Evolutionary conservation across 2,888 invertebrate genomes (phyloP).

Genomic region (Andrena trimmerana): DNA sequence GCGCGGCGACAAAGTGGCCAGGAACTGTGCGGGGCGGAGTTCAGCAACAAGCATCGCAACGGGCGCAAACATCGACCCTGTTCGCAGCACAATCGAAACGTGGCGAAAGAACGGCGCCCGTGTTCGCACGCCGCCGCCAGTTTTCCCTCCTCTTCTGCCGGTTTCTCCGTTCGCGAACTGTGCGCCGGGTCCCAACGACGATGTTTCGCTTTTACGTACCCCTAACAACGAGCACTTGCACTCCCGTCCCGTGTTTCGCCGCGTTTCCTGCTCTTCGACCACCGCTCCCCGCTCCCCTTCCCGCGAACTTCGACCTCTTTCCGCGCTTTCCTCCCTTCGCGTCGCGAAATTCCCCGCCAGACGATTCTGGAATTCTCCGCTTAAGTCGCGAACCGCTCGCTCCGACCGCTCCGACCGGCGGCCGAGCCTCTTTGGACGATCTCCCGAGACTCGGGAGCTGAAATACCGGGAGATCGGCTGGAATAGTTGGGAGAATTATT

Average conservation of each 20-base stretch:
- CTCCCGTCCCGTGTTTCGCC: constrained; percentile 29
- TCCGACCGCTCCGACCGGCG: no score
- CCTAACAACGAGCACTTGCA: constrained; percentile 40
- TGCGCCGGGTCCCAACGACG: constrained; percentile 39
- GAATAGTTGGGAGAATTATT: not conserved
- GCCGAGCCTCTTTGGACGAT: not conserved
- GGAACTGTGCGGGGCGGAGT: constrained; percentile 22
- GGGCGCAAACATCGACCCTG: constrained; percentile 19
- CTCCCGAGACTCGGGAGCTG: not conserved
- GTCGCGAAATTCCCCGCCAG: not conserved
- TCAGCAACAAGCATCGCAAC: constrained; percentile 36
- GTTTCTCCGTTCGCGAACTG: constrained; percentile 25
- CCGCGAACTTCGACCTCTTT: constrained; percentile 3
- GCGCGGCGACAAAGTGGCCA: constrained; percentile 54
- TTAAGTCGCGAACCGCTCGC: no score
- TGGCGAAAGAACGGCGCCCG: constrained; percentile 24
- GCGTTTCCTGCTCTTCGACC: constrained; percentile 16
- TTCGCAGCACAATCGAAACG: constrained; percentile 13
- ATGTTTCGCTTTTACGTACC: constrained; percentile 59
- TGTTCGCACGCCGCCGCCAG: constrained; percentile 29
- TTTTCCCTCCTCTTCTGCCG: constrained; percentile 9
- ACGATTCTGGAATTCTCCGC: not conserved
- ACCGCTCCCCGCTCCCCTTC: not conserved
- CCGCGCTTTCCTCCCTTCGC: not conserved
- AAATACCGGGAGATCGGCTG: not conserved